A percentile compares a stretch with the other conserved stretches of the same genome.
Evolutionary conservation across 2,113 vertebrate genomes (phyloP).

Genomic region (Sciurus niger): DNA sequence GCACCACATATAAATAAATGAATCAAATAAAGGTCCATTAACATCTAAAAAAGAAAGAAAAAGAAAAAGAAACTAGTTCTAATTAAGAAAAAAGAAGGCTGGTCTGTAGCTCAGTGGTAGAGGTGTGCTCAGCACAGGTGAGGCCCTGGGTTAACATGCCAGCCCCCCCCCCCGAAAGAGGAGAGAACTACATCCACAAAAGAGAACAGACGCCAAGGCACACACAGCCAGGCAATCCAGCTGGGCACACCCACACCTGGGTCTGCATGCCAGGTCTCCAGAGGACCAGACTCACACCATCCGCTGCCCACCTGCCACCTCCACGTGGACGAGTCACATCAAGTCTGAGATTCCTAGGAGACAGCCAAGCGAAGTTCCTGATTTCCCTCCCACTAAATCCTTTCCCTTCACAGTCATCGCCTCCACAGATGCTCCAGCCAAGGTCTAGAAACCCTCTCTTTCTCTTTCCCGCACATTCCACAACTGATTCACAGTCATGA

Average conservation of each 20-base stretch:
- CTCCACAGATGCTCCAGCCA: background rate
- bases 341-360: conserved; percentile 9
- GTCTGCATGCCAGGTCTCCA: background rate
- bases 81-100: background rate
- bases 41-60: no score
- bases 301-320: background rate
- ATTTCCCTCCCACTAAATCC: background rate
- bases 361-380: background rate
- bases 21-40: no score
- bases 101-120: background rate
- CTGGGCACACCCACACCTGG: background rate
- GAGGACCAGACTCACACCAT: background rate
- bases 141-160: background rate
- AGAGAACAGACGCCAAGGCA: background rate
- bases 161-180: background rate
- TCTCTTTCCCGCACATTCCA: background rate
- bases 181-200: background rate
- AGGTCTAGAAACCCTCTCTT: background rate
- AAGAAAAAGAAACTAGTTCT: background rate
- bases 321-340: background rate
- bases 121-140: background rate
- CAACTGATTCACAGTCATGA: background rate
- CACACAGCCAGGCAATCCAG: accelerated
- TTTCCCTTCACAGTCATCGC: background rate
- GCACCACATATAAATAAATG: no score